A percentile compares a stretch with the other conserved stretches of the same genome.
These are phyloP conservation scores for Athrips mouffetella DNA, from an alignment of 2,888 invertebrate species.

Conservation along the genomic window DNA sequence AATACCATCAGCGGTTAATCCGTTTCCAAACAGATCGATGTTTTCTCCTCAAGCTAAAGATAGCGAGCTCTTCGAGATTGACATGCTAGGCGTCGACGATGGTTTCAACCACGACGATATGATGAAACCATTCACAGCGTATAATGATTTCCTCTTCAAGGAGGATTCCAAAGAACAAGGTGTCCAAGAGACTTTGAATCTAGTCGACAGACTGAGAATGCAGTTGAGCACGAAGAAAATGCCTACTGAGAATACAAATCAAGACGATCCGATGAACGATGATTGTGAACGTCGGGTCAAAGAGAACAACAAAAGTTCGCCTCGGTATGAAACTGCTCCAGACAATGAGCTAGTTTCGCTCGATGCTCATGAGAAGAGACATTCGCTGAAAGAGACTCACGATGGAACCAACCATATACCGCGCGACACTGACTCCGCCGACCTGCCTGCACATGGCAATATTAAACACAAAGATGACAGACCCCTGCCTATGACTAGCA, in stretches of 20 bases:
- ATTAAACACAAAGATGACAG: slow-evolving; percentile 40
- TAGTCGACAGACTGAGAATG: slow-evolving; percentile 90
- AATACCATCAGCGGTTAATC: slow-evolving; percentile 62
- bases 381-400: slow-evolving; percentile 34
- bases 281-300: slow-evolving; percentile 43
- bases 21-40: slow-evolving; percentile 79
- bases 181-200: slow-evolving; percentile 88
- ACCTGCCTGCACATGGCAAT: slow-evolving; percentile 29
- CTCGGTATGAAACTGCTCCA: slow-evolving; percentile 38
- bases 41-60: slow-evolving; percentile 85
- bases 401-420: slow-evolving; percentile 36
- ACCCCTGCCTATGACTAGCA: slow-evolving; percentile 43
- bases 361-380: slow-evolving; percentile 32
- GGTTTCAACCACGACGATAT: slow-evolving; percentile 82
- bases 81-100: slow-evolving; percentile 80
- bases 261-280: slow-evolving; percentile 50
- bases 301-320: slow-evolving; percentile 39
- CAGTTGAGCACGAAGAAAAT: slow-evolving; percentile 83
- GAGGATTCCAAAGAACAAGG: slow-evolving; percentile 89
- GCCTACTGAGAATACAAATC: slow-evolving; percentile 63
- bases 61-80: slow-evolving; percentile 81
- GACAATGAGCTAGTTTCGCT: slow-evolving; percentile 30
- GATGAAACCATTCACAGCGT: slow-evolving; percentile 82
- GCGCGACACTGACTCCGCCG: slow-evolving; percentile 27
- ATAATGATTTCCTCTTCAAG: slow-evolving; percentile 82